These are phyloP conservation scores for Drosophila sulfurigaster DNA, from an alignment of 1,140 invertebrate genomes.

Conservation along the genomic window DNA sequence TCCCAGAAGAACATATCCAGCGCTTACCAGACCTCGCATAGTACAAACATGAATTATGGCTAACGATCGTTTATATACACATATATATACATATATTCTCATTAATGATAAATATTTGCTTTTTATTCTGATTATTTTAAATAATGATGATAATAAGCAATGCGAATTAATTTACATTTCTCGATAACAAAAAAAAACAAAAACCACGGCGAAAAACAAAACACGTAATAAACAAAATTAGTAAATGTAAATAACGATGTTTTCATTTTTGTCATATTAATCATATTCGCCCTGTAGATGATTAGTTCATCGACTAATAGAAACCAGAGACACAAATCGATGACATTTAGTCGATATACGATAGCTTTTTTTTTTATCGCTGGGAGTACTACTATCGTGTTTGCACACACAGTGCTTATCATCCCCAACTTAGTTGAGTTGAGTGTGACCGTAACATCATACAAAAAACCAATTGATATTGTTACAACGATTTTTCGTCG, in stretches of 20 bases:
- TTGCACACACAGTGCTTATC: constrained; percentile 19
- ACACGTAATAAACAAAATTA: constrained; percentile 58
- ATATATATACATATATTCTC: constrained; percentile 67
- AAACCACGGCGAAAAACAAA: constrained; percentile 26
- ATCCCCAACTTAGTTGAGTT: constrained; percentile 43
- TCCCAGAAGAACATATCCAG: constrained; percentile 81
- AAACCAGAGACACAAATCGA: not conserved
- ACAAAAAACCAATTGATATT: constrained; percentile 62
- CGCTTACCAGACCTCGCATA: constrained; percentile 83
- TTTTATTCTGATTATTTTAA: constrained; percentile 83
- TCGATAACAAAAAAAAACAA: constrained; percentile 63
- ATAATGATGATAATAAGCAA: constrained; percentile 77
- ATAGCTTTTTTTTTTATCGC: constrained; percentile 25
- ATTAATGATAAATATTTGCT: constrained; percentile 76
- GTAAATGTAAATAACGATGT: constrained; percentile 55
- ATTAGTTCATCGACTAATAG: not conserved
- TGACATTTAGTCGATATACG: constrained; percentile 2
- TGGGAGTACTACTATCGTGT: not conserved
- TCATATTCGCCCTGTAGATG: not conserved
- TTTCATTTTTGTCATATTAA: not conserved
- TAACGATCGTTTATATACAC: constrained; percentile 75
- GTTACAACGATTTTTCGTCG: constrained; percentile 73
- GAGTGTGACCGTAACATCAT: constrained; percentile 53
- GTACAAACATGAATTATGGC: constrained; percentile 85
- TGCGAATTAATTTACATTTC: constrained; percentile 73